A percentile compares a stretch with the other conserved stretches of the same genome.
Conservation (phyloP, 2,797 vertebrate genomes). For the Coilia nasus region DNA sequence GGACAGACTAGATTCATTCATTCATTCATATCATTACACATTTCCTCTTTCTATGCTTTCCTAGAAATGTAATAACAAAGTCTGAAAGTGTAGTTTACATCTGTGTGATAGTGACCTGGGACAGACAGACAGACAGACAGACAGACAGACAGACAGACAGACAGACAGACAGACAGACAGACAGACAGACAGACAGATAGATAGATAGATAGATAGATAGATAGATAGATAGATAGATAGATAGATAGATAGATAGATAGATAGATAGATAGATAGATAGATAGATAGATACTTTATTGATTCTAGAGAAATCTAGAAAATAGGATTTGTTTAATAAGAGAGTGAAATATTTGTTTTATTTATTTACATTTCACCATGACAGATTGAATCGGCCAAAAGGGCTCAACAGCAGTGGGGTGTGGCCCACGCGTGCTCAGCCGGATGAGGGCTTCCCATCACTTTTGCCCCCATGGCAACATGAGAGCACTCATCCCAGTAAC, state of each 20-base stretch:
- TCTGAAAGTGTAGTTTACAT: not conserved
- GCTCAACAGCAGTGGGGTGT: not conserved
- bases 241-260: too few relatives aligned
- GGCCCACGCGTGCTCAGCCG: not conserved
- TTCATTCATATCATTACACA: not conserved
- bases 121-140: too few relatives aligned
- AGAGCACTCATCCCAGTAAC: not conserved
- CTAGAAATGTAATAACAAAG: not conserved
- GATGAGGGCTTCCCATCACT: not conserved
- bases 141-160: not conserved
- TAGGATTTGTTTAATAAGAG: too few relatives aligned
- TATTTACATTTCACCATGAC: too few relatives aligned
- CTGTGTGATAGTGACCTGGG: not conserved
- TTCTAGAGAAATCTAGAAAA: too few relatives aligned
- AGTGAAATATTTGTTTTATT: too few relatives aligned
- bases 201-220: not conserved
- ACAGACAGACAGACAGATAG: not conserved
- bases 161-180: slow-evolving; percentile 5
- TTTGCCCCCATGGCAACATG: not conserved
- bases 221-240: too few relatives aligned
- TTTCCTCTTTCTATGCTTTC: not conserved
- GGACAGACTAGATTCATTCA: too few relatives aligned
- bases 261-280: too few relatives aligned
- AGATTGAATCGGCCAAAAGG: too few relatives aligned
- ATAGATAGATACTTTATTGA: too few relatives aligned